Percentiles rank a stretch among this genome's conserved stretches.
These are phyloP conservation scores for Nomada fabriciana DNA, from an alignment of 2,888 invertebrate species.

Conservation along the genomic window DNA sequence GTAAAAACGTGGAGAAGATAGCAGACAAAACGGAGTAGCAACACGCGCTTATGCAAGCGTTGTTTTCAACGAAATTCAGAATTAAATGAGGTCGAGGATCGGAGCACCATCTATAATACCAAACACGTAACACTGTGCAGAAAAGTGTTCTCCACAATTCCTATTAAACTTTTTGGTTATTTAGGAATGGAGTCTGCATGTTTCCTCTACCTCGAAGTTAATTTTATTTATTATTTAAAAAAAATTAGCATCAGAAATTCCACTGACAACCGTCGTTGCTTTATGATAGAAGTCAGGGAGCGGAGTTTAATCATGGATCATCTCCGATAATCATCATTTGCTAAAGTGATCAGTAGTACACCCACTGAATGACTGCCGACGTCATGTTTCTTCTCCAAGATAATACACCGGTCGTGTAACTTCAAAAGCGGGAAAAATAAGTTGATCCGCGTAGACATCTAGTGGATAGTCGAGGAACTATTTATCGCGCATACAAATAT, in stretches of 20 bases:
- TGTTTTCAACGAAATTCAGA: conserved; percentile 27
- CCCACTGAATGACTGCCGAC: conserved; percentile 79
- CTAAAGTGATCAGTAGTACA: conserved; percentile 81
- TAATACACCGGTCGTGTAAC: neutral
- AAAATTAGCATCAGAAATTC: conserved; percentile 79
- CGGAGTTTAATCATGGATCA: conserved; percentile 80
- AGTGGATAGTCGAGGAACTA: conserved; percentile 44
- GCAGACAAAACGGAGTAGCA: conserved; percentile 23
- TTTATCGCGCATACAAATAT: no score
- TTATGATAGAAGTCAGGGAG: conserved; percentile 75
- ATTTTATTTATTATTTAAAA: conserved; percentile 1
- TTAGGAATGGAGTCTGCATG: neutral
- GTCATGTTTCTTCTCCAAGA: accelerated
- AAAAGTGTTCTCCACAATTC: neutral
- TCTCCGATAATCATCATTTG: conserved; percentile 80
- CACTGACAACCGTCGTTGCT: conserved; percentile 74
- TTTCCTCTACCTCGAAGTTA: neutral
- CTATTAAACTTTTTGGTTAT: no score
- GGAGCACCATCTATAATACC: conserved; percentile 17
- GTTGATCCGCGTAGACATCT: conserved; percentile 29
- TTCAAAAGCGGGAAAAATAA: conserved; percentile 55
- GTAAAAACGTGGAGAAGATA: neutral
- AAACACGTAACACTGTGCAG: conserved; percentile 10
- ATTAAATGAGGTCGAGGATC: conserved; percentile 48
- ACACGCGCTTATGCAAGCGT: conserved; percentile 27